These are phyloP conservation scores for Motacilla alba DNA, from an alignment of 2,113 vertebrate genomes.

Conservation along the genomic window DNA sequence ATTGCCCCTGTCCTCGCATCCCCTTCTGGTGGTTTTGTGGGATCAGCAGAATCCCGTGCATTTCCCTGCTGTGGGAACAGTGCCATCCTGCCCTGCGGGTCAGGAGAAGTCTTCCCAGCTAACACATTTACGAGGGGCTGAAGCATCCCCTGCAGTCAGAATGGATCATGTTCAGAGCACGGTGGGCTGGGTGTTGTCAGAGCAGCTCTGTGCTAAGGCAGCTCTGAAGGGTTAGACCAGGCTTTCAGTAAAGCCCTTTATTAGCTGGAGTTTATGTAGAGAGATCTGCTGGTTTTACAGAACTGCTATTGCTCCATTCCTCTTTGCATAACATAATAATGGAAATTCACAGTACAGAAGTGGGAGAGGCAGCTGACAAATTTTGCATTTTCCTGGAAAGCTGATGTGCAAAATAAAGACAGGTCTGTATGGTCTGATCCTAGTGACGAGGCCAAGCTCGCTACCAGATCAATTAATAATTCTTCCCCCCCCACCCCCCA, in stretches of 20 bases:
- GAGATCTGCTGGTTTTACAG: not conserved
- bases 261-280: not conserved
- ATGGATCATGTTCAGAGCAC: not conserved
- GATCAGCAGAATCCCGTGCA: fast-evolving
- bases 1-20: not conserved
- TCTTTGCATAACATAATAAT: not conserved
- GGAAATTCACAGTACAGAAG: not conserved
- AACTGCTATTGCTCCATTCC: not conserved
- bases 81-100: not conserved
- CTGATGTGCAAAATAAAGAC: not conserved
- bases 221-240: not conserved
- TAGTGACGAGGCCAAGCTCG: not conserved
- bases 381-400: not conserved
- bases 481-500: fast-evolving
- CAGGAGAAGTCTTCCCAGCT: not conserved
- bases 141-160: not conserved
- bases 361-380: not conserved
- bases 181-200: not conserved
- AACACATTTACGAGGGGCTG: fast-evolving
- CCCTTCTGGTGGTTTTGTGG: not conserved
- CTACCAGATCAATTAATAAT: not conserved
- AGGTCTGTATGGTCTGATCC: not conserved
- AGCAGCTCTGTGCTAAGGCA: not conserved
- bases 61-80: not conserved
- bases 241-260: not conserved